These are phyloP conservation scores for Gavialis gangeticus DNA, from an alignment of 2,113 vertebrate genomes.

Conservation along the genomic window DNA sequence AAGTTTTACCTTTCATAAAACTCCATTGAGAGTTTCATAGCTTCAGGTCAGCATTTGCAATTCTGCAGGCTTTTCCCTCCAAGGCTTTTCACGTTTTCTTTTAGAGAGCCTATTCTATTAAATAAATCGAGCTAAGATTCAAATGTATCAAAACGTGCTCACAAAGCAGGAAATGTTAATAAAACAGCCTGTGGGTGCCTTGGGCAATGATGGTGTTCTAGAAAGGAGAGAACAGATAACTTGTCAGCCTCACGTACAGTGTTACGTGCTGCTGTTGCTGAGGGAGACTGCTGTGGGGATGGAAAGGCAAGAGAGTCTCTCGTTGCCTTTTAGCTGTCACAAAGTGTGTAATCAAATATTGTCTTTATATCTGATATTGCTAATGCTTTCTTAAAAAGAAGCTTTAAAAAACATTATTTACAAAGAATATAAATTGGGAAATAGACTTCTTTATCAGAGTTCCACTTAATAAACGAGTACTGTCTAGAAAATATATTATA, in stretches of 20 bases:
- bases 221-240: rapidly evolving
- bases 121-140: neutral
- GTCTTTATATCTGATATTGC: neutral
- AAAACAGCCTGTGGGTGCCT: rapidly evolving
- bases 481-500: neutral
- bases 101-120: neutral
- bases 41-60: neutral
- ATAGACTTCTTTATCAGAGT: constrained; percentile 16
- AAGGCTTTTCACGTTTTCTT: neutral
- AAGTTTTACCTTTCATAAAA: neutral
- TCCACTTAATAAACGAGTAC: neutral
- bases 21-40: neutral
- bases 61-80: neutral
- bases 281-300: rapidly evolving
- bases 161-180: neutral
- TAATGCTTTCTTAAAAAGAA: neutral
- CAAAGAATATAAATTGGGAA: constrained; percentile 26
- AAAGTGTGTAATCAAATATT: constrained; percentile 12
- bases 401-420: neutral
- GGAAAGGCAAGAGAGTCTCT: neutral
- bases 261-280: rapidly evolving
- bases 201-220: rapidly evolving
- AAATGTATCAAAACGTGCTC: rapidly evolving
- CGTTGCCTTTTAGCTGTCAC: neutral
- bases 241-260: neutral